A percentile compares a stretch with the other conserved stretches of the same genome.
Conservation (phyloP, 2,888 invertebrate genomes). For the Rhyacophila evoluta region DNA sequence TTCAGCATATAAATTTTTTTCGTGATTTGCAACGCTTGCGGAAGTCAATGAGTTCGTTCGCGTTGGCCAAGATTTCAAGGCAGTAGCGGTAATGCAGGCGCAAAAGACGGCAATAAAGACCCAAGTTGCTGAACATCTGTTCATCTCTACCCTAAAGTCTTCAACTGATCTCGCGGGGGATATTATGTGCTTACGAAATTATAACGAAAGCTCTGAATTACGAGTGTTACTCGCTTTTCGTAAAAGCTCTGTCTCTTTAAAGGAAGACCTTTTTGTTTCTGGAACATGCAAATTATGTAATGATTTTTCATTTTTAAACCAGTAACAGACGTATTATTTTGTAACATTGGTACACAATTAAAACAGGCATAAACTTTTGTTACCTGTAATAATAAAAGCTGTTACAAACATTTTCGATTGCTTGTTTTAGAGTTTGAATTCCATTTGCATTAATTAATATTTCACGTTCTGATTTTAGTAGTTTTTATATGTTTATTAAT, state of each 20-base stretch:
- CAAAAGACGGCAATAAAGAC: slow-evolving; percentile 18
- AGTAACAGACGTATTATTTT: too few species aligned
- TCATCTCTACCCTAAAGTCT: slow-evolving; percentile 14
- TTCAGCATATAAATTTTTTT: too few species aligned
- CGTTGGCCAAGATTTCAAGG: slow-evolving; percentile 7
- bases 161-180: slow-evolving; percentile 18
- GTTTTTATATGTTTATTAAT: too few species aligned
- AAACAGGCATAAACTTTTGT: too few species aligned
- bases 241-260: background rate
- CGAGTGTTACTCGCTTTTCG: slow-evolving; percentile 1
- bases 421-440: too few species aligned
- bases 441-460: too few species aligned
- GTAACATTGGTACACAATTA: too few species aligned
- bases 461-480: too few species aligned
- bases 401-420: too few species aligned
- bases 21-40: too few species aligned
- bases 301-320: too few species aligned
- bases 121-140: slow-evolving; percentile 13
- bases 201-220: slow-evolving; percentile 19
- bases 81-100: background rate
- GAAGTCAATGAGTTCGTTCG: background rate
- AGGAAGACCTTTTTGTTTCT: background rate
- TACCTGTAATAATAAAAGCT: too few species aligned
- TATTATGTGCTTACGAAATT: slow-evolving; percentile 20
- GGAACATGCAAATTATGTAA: background rate